phyloP scores from a whole-genome alignment of 2,888 invertebrate genomes.

The Eumacrocentrus americanus region DNA sequence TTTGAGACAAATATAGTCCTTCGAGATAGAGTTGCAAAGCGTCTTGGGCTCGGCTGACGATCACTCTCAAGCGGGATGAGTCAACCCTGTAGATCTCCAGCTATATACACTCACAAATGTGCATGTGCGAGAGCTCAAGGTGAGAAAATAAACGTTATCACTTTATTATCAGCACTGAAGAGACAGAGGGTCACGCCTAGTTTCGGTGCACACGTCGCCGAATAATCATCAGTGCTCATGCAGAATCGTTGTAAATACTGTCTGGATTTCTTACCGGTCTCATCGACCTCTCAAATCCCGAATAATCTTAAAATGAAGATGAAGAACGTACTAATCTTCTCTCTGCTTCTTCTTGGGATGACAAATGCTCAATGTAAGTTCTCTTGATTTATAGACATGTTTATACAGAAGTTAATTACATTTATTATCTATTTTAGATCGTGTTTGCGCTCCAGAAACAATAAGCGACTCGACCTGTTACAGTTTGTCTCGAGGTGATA shows the following conservation, averaged over 20 bases:
- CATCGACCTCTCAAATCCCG: no score
- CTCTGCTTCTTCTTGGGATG: no score
- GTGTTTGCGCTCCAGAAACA: constrained; percentile 40
- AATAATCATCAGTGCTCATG: neutral
- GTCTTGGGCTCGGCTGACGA: no score
- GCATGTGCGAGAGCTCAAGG: constrained; percentile 15
- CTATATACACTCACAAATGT: neutral
- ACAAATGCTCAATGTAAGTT: no score
- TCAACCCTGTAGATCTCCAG: no score
- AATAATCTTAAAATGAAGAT: neutral
- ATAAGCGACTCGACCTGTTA: constrained; percentile 33
- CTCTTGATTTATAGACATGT: neutral
- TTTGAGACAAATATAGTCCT: no score
- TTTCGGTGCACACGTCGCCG: constrained; percentile 24
- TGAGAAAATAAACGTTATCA: constrained; percentile 31
- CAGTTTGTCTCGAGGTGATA: constrained; percentile 36
- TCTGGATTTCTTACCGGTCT: neutral
- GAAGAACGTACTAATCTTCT: no score
- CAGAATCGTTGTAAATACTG: neutral
- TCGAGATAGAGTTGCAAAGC: no score
- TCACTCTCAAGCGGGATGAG: no score
- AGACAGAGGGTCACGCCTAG: constrained; percentile 35
- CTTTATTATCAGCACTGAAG: constrained; percentile 30
- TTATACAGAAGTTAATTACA: constrained; percentile 21
- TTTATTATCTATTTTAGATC: constrained; percentile 42